Evolutionary conservation across 2,888 invertebrate species (phyloP), one percentile per base, ranked within the genome.

Genomic region (Xestia xanthographa): DNA sequence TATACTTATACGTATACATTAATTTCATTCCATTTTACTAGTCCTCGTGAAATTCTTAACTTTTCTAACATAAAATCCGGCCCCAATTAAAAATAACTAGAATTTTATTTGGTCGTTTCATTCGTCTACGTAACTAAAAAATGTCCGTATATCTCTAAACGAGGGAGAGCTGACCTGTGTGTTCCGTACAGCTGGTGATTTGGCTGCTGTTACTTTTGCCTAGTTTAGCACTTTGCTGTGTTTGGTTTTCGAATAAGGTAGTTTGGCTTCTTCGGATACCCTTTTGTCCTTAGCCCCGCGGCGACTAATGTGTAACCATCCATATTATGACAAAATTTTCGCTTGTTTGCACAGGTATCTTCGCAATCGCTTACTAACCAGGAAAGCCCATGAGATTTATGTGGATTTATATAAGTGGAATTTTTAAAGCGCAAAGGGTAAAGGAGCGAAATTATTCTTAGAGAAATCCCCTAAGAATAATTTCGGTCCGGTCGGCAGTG

Each of bases 21-120:
- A 53, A 63, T 70, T 63, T 43, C 12, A 45, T 43, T 45, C 3
- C 41, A 17, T 45, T 69, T 69, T 65, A 71, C 34, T 38, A 45
- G 53, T 67, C 41, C 38, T 75, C 56, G 41, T 50, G 29, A 65
- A 82, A 60, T 65, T 72, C 43, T 72, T 82, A 50, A 73, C 58
- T 58, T 66, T 77, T 58, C 20, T 58, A n/a, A 69, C 50, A 72
- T 72, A 82, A 85, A 82, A 50, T 83, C 45, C 41, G 45, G 70
- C 29, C 60, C 83, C 83, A 86, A 83, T 84, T 79, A 83, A 83
- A 75, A 83, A 75, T 83, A 79, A 71, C 66, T 72, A 69, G 66
- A 75, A 72, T 79, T 86, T 83, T 66, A 83, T 86, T 83, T 86
- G 58, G 29, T 72, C 66, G 73, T 76, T 68, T 68, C 63, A 41